Evolutionary conservation across 2,888 invertebrate species (phyloP).

Genomic region (Ennomos quercinarius): DNA sequence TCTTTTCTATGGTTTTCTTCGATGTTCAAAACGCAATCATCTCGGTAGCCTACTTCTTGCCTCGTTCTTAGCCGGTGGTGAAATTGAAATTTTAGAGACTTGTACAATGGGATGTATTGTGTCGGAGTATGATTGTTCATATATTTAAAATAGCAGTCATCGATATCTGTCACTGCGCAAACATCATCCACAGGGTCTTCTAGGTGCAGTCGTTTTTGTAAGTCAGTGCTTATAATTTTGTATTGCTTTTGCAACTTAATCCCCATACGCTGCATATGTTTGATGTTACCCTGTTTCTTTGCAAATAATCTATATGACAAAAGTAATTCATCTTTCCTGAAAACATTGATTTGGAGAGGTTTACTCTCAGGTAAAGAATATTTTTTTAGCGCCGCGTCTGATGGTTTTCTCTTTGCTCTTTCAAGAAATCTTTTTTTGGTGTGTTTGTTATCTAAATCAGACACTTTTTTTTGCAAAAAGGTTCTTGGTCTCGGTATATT

Average conservation of each 20-base stretch:
- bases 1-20: slow-evolving; percentile 84
- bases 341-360: slow-evolving; percentile 46
- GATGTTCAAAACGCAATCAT: slow-evolving; percentile 80
- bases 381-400: slow-evolving; percentile 42
- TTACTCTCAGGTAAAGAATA: slow-evolving; percentile 48
- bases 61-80: slow-evolving; percentile 54
- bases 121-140: slow-evolving; percentile 52
- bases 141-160: slow-evolving; percentile 58
- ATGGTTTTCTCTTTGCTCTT: slow-evolving; percentile 40
- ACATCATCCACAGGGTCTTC: slow-evolving; percentile 54
- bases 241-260: slow-evolving; percentile 58
- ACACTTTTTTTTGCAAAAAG: slow-evolving; percentile 32
- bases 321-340: slow-evolving; percentile 57
- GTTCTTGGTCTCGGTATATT: slow-evolving; percentile 51
- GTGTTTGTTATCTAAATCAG: slow-evolving; percentile 23
- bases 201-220: slow-evolving; percentile 55
- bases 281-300: slow-evolving; percentile 54
- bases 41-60: slow-evolving; percentile 70
- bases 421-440: slow-evolving; percentile 21
- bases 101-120: slow-evolving; percentile 55
- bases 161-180: slow-evolving; percentile 55
- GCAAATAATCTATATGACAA: slow-evolving; percentile 60
- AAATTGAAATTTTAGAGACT: slow-evolving; percentile 57
- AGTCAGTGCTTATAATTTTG: slow-evolving; percentile 57
- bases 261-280: slow-evolving; percentile 47